Conservation (phyloP, 2,113 vertebrate species). For the Phrynocephalus versicolor region DNA sequence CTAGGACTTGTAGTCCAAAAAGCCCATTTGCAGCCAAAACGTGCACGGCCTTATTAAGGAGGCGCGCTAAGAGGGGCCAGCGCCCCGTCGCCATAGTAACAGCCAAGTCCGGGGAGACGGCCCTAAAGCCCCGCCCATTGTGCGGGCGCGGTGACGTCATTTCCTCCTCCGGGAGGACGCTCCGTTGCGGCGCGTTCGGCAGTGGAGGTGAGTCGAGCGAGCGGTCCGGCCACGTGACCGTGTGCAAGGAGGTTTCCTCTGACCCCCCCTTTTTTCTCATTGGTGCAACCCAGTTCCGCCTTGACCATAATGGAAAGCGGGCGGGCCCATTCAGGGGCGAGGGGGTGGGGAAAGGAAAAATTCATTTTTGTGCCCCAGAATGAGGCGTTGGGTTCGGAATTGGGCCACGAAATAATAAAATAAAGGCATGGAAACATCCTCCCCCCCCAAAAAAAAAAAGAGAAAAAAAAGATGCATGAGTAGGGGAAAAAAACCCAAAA, state of each 20-base stretch:
- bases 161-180: neutral
- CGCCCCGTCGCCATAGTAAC: neutral
- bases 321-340: neutral
- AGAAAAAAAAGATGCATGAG: too few relatives aligned
- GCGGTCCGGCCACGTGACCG: neutral
- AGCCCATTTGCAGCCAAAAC: too few relatives aligned
- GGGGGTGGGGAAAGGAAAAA: neutral
- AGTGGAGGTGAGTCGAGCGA: neutral
- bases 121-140: accelerated
- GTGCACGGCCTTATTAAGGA: too few relatives aligned
- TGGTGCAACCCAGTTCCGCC: neutral
- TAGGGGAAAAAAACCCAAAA: too few relatives aligned
- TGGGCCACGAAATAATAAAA: too few relatives aligned
- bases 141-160: accelerated
- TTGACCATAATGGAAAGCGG: neutral
- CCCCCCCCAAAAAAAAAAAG: too few relatives aligned
- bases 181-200: neutral
- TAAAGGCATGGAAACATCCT: too few relatives aligned
- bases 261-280: neutral
- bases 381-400: too few relatives aligned
- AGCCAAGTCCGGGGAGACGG: accelerated
- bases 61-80: too few relatives aligned
- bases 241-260: too few relatives aligned
- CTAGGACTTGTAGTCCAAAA: too few relatives aligned
- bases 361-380: too few relatives aligned